Conservation (phyloP, 2,113 vertebrate genomes). For the Gnathonemus echidnorhynchus region DNA sequence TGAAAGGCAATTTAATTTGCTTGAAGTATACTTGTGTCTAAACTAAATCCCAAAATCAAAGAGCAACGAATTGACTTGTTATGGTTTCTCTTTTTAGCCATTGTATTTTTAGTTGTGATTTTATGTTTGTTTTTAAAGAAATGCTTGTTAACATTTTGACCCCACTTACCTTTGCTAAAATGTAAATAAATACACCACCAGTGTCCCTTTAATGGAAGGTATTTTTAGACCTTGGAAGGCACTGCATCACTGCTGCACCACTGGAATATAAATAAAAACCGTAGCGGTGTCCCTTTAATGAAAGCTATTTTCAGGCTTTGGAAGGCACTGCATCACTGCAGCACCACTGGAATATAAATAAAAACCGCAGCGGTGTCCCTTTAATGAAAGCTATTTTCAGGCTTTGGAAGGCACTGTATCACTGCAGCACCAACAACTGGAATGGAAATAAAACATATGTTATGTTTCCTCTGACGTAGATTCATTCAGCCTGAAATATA, state of each 20-base stretch:
- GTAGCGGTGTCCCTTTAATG: slow-evolving; percentile 12
- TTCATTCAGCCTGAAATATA: slow-evolving; percentile 37
- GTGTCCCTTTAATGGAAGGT: slow-evolving; percentile 15
- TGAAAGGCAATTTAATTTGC: background rate
- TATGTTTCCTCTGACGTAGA: slow-evolving; percentile 27
- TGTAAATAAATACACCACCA: slow-evolving; percentile 3
- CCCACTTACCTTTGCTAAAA: background rate
- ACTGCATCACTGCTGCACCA: slow-evolving; percentile 18
- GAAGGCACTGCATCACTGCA: slow-evolving; percentile 16
- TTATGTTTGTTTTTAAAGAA: background rate
- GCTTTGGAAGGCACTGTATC: slow-evolving; percentile 20
- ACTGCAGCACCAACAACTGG: slow-evolving; percentile 10
- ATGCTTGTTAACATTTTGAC: background rate
- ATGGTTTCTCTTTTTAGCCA: background rate
- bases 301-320: slow-evolving; percentile 14
- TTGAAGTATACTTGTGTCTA: background rate
- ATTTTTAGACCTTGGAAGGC: slow-evolving; percentile 17
- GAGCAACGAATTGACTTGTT: background rate
- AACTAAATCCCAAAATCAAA: background rate
- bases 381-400: slow-evolving; percentile 19
- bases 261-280: background rate
- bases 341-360: slow-evolving; percentile 6
- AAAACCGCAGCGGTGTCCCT: background rate
- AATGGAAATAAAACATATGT: slow-evolving; percentile 37
- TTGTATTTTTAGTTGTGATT: background rate